Conservation (phyloP, 2,797 vertebrate species). For the Sebastes hopkinsi region DNA sequence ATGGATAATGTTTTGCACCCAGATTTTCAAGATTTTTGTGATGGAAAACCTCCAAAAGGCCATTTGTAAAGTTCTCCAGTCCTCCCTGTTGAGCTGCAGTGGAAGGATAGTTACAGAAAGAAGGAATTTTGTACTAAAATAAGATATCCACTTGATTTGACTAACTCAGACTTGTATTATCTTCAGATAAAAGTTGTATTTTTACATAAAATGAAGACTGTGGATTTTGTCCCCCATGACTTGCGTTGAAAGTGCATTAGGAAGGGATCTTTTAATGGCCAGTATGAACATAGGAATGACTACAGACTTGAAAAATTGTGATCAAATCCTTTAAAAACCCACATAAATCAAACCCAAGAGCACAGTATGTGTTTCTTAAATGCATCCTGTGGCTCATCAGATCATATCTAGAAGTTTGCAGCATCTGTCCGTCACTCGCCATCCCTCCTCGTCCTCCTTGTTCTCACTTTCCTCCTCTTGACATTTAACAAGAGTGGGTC, state of each 20-base stretch:
- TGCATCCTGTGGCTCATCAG: background rate
- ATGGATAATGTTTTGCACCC: background rate
- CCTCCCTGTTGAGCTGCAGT: background rate
- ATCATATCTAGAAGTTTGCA: background rate
- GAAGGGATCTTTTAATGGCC: background rate
- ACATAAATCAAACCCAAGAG: background rate
- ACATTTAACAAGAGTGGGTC: background rate
- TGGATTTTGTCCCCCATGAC: background rate
- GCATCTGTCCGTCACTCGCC: background rate
- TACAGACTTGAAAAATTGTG: background rate
- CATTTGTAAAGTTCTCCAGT: background rate
- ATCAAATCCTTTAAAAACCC: background rate
- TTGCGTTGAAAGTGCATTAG: background rate
- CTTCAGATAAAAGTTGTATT: background rate
- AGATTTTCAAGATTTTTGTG: background rate
- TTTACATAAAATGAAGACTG: background rate
- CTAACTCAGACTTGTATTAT: background rate
- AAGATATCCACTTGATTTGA: background rate
- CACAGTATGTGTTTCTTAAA: background rate
- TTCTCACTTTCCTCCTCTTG: constrained; percentile 6
- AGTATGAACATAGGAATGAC: background rate
- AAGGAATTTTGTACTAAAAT: background rate
- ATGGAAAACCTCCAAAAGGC: background rate
- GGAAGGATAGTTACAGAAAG: background rate
- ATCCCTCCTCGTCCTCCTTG: background rate